Conservation (phyloP, 2,113 vertebrate genomes). For the Chamaea fasciata region DNA sequence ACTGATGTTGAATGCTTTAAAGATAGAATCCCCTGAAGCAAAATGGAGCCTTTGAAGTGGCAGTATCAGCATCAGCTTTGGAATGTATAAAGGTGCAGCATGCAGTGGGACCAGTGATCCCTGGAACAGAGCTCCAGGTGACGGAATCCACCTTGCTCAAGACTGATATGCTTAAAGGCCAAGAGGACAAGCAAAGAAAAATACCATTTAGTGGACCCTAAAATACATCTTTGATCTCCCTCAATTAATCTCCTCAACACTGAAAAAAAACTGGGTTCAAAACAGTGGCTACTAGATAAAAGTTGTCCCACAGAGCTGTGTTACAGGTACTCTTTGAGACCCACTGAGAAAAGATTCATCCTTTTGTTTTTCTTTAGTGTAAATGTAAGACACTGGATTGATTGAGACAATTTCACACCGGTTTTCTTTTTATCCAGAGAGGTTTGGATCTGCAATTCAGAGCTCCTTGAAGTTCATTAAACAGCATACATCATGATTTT, state of each 20-base stretch:
- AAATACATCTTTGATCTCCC: neutral
- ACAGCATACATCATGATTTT: conserved; percentile 19
- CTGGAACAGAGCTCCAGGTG: neutral
- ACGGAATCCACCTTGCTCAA: neutral
- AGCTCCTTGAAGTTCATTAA: conserved; percentile 15
- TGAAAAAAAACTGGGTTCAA: neutral
- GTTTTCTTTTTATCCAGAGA: neutral
- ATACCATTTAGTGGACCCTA: neutral
- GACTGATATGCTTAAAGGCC: neutral
- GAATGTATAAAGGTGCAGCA: neutral
- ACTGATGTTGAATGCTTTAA: conserved; percentile 47
- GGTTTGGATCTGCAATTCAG: neutral
- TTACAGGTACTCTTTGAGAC: neutral
- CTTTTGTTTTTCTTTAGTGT: neutral
- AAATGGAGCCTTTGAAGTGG: conserved; percentile 64
- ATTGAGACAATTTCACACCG: neutral
- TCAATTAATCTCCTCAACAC: neutral
- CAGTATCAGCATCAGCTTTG: conserved; percentile 23
- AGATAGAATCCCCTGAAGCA: conserved; percentile 60
- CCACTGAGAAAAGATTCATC: neutral
- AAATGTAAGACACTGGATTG: neutral
- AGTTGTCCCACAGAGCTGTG: neutral
- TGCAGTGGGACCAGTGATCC: neutral
- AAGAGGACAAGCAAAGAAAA: neutral
- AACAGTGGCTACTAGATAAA: neutral